phyloP scores from a whole-genome alignment of 1,140 invertebrate genomes.

The Polypedilum vanderplanki region DNA sequence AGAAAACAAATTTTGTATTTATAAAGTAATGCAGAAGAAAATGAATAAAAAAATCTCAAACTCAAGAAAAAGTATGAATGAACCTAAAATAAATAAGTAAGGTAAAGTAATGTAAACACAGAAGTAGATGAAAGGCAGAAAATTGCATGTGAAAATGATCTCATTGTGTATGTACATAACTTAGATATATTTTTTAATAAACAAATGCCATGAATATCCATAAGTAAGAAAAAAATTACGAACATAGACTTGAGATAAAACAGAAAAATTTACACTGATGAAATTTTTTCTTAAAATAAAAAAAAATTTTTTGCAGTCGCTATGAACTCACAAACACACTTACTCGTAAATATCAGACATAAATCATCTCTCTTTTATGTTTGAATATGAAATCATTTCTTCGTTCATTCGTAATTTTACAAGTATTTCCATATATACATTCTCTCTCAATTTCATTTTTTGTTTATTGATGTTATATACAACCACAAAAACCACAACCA shows the following conservation, averaged over 20 bases:
- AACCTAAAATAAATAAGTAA: too few relatives aligned
- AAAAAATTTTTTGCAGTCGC: background rate
- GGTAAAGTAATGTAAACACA: background rate
- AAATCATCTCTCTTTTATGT: background rate
- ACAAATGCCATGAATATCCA: background rate
- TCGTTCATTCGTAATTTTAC: background rate
- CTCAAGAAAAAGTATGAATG: too few relatives aligned
- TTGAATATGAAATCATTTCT: too few relatives aligned
- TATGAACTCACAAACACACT: background rate
- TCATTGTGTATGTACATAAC: slow-evolving; percentile 2
- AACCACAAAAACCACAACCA: background rate
- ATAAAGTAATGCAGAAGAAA: background rate
- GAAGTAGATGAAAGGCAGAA: background rate
- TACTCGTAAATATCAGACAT: background rate
- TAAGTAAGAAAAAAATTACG: background rate
- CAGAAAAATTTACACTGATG: background rate
- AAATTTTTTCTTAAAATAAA: background rate
- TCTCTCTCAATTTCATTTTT: slow-evolving; percentile 1
- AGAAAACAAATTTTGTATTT: background rate
- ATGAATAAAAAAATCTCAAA: too few relatives aligned
- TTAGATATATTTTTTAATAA: slow-evolving; percentile 15
- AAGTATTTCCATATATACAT: background rate
- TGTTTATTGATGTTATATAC: slow-evolving; percentile 13
- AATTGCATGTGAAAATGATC: background rate
- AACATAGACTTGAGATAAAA: background rate